Base-by-base conservation (phyloP, 2,113 vertebrate species). In the Tenebrosternarchus preto region DNA sequence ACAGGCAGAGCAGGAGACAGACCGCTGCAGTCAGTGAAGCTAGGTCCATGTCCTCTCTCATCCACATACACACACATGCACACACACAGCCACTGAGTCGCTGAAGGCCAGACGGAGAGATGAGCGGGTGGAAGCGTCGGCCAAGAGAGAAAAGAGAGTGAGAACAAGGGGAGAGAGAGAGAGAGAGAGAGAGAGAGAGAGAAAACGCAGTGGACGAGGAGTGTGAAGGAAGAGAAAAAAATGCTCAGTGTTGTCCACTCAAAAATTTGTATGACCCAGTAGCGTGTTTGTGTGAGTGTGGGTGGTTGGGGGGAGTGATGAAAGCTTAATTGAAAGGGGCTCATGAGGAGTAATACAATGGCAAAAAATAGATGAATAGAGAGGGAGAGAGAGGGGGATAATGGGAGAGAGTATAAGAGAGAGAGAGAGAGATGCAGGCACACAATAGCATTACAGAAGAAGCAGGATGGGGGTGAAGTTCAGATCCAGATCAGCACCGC, bases 231-330 rank as follows among this genome's bases (percentile, higher is more conserved):
- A 73, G 53, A 50, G 80, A 79, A 64, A 82, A 84, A 82, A 83
- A 84, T 76, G n/a, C 53, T 16, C 57, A 83, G 57, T 72, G 76
- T 80, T 77, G 39, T 79, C 70, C 80, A 53, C 39, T 59, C 80
- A 74, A 82, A 82, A 75, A 46, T 68, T 9, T 33, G 59, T 29
- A 53, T 71, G 57, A 83, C 59, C 71, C 68, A 83, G 78, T 50
- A 22, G 66, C 6, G 33, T 6, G 33, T 36, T 36, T 36, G 2
- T 36, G 63, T 43, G 59, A 25, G 57, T 46, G 19, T 64, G 75
- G 60, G 60, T 69, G 59, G 29, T 36, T 24, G 66, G 55, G 73
- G 57, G 73, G 55, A 27, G 29, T 22, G 71, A 71, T 27, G 68
- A 63, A 64, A 46, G 71, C 24, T 81, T 73, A 55, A 55, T 24